Percentiles rank a stretch among this genome's conserved stretches.
Conservation (phyloP, 2,888 invertebrate genomes). For the Lasioglossum pauxillum region DNA sequence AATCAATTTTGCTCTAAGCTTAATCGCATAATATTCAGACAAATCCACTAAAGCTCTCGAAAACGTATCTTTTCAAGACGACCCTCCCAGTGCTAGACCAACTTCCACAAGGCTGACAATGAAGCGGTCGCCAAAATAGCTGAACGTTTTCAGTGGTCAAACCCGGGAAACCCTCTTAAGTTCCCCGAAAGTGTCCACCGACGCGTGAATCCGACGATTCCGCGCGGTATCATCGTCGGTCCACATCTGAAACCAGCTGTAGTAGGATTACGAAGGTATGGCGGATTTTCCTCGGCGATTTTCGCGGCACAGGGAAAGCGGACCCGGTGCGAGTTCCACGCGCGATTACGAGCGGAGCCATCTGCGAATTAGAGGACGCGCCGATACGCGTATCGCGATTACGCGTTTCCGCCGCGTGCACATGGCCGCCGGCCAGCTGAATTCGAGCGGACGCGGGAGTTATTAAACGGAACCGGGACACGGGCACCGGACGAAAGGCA, state of each 20-base stretch:
- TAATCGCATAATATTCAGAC: not conserved
- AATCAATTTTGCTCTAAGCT: not conserved
- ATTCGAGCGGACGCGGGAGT: constrained; percentile 21
- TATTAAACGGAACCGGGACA: constrained; percentile 33
- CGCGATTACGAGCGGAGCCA: constrained; percentile 72
- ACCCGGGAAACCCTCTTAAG: not conserved
- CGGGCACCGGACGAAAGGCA: not conserved
- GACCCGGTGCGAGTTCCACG: constrained; percentile 60
- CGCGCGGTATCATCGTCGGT: not conserved
- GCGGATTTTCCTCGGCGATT: constrained; percentile 24
- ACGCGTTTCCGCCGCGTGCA: constrained; percentile 38
- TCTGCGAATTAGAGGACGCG: constrained; percentile 67
- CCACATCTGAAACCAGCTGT: not conserved
- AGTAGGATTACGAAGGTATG: constrained; percentile 27
- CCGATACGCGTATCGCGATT: constrained; percentile 60
- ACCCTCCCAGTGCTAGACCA: not conserved
- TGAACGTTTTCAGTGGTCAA: not conserved
- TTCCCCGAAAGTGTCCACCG: not conserved
- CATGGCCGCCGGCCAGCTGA: constrained; percentile 30
- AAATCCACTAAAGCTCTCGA: not conserved
- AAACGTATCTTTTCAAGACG: not conserved
- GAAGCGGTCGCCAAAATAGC: not conserved
- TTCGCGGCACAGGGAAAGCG: not conserved
- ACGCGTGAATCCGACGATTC: constrained; percentile 5
- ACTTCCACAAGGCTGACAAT: not conserved